Base-by-base conservation (phyloP, 2,888 invertebrate species). In the Odontocolon sp. region DNA sequence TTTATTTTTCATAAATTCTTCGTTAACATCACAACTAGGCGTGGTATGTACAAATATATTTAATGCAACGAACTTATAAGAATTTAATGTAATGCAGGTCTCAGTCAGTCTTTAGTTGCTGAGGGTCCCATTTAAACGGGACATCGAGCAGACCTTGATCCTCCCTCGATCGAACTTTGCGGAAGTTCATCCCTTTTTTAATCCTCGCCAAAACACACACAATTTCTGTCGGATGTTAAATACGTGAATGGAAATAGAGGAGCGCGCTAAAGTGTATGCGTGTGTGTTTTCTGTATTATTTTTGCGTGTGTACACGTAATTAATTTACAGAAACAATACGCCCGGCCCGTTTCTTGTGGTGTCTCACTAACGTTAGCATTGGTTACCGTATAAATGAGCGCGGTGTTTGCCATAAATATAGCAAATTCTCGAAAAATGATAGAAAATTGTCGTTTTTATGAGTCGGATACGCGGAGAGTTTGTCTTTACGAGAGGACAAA, bases 71-170 rank as follows among this genome's bases (percentile, higher is more conserved):
- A 87, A 87, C 83, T 87, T 86, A 85, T 81, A 85, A 83, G 84
- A 85, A 86, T 86, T 86, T 84, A 88, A 83, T 87, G 85, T 89
- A 89, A 90, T 90, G 89, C 87, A 89, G 88, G 88, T 90, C 88
- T 89, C 88, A 85, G 85, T 89, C 89, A 90, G 89, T 90, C 89
- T 88, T 89, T 83, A 85, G 83, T 88, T 88, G 85, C 87, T 82
- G 88, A 88, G 87, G 73, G 86, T 87, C 86, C 82, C 50, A 61
- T 4, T 21, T 68, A 79, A 82, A 26, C 47, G 79, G 82, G 80
- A 80, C 85, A 71, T 78, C 85, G 80, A 85, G 82, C 82, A 87
- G 83, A 85, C 81, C 79, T 83, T 82, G 77, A 85, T 84, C 81
- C 76, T 81, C 81, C 80, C 67, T 78, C 78, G 78, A 78, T 80